Base-by-base conservation (phyloP, 2,888 invertebrate species). In the Microchrysa polita region DNA sequence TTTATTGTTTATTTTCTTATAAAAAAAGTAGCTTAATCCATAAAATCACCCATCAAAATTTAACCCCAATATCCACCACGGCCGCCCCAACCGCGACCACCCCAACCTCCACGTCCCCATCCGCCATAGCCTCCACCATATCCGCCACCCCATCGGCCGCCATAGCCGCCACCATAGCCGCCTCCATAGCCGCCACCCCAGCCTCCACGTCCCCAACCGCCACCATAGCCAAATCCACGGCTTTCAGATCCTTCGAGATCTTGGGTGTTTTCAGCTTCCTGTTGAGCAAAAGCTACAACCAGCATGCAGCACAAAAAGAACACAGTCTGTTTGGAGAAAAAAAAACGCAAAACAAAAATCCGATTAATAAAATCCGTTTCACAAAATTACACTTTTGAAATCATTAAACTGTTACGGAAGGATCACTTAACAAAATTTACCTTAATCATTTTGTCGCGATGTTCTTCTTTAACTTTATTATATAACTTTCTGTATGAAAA, bases 61-160 rank as follows among this genome's bases (percentile, higher is more conserved):
- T 69, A 16, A 52, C 20, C 0, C 73, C 74, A 48, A 34, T 52
- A 52, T 16, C 71, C 57, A 14, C 71, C 71, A 27, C 18, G 22
- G 9, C 42, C 27, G n/a, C 72, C 72, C 20, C 67, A 34, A 5
- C 27, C 4, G 27, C 27, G 4, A 7, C 27, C 27, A 34, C 27
- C 27, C 2, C 7, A 34, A 7, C 27, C 27, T 2, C 72, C 72
- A 18, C 23, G n/a, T n/a, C n/a, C n/a, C n/a, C n/a, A n/a, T n/a
- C 27, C 65, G 10, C 73, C 73, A 44, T 73, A 73, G n/a, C 67
- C 59, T 34, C 53, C 14, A 9, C 73, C 73, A 22, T 42, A 53
- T n/a, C 69, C 69, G 14, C 67, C 52, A 22, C 23, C 48, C 10
- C 63, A 27, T n/a, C 73, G 52, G 10, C 73, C 20, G 27, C 14